These are phyloP conservation scores for Tragelaphus oryx DNA, from an alignment of 2,797 vertebrate species.

Conservation along the genomic window DNA sequence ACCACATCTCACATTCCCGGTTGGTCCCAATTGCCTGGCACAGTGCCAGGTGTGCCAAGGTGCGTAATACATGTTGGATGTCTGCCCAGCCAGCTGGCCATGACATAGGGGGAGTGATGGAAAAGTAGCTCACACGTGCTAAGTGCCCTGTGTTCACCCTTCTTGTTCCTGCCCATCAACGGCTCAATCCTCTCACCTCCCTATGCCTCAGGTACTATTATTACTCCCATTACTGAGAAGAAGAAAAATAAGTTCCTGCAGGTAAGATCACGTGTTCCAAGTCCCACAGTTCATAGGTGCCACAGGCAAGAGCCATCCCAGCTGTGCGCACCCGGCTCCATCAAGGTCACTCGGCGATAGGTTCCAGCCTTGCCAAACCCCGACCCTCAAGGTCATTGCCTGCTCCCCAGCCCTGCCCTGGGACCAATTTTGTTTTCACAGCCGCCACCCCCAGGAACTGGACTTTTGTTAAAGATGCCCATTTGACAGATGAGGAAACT, in stretches of 20 bases:
- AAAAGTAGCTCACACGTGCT: rapidly evolving
- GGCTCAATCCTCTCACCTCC: neutral
- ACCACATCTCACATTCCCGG: neutral
- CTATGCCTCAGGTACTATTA: neutral
- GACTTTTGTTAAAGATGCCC: neutral
- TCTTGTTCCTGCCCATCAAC: neutral
- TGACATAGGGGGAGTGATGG: neutral
- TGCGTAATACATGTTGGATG: neutral
- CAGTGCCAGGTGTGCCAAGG: neutral
- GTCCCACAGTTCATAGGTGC: neutral
- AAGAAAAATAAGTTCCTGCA: neutral
- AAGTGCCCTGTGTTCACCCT: neutral
- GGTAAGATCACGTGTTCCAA: neutral
- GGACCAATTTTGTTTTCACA: neutral
- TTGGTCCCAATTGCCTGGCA: neutral
- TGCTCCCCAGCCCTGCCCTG: neutral
- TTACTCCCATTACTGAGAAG: neutral
- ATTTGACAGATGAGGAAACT: neutral
- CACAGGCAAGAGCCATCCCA: neutral
- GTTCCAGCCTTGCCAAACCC: neutral
- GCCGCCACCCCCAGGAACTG: neutral
- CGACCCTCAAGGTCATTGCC: neutral
- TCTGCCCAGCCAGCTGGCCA: neutral
- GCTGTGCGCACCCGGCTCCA: rapidly evolving
- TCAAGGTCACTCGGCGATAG: neutral